Conservation (phyloP, 2,113 vertebrate genomes). For the Callithrix jacchus region DNA sequence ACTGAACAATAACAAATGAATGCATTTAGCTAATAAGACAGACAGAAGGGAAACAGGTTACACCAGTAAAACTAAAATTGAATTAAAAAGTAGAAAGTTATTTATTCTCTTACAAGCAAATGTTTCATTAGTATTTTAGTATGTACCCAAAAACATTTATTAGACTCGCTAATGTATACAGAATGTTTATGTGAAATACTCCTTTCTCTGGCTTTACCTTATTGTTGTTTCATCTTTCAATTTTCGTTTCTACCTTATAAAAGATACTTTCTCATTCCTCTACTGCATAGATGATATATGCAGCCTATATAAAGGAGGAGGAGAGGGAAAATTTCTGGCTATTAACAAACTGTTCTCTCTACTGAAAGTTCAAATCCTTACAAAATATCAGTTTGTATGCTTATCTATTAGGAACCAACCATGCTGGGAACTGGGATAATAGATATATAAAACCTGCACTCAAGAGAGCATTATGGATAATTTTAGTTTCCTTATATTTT, state of each 20-base stretch:
- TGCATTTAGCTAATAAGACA: background rate
- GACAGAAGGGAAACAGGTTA: background rate
- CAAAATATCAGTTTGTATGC: background rate
- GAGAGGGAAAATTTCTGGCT: background rate
- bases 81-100: conserved; percentile 1
- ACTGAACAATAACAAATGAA: background rate
- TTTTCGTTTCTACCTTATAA: conserved; percentile 38
- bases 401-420: background rate
- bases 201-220: background rate
- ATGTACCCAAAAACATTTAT: background rate
- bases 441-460: background rate
- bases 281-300: background rate
- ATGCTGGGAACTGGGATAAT: background rate
- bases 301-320: background rate
- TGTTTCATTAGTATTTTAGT: conserved; percentile 1
- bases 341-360: background rate
- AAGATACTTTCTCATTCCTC: background rate
- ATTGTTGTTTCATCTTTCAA: background rate
- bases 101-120: background rate
- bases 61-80: background rate
- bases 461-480: background rate
- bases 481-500: background rate
- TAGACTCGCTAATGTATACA: background rate
- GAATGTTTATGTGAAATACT: background rate
- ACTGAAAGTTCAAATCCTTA: background rate